Base-by-base conservation (phyloP, 2,888 invertebrate genomes). In the Congeria kusceri region DNA sequence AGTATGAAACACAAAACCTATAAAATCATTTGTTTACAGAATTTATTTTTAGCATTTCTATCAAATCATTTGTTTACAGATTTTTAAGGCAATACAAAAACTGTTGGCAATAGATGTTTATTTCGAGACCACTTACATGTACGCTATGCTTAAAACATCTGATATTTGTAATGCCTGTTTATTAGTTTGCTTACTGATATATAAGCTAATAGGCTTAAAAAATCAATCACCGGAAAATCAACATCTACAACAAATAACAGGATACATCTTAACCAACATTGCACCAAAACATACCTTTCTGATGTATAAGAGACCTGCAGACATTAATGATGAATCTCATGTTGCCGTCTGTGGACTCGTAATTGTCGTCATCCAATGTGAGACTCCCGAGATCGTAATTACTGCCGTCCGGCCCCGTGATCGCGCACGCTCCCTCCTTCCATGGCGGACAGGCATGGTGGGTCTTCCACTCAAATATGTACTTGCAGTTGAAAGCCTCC, bases 381-480 rank as follows among this genome's bases (percentile, higher is more conserved):
- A 92, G 82, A 0, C 73, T 62, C 1, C 84, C 86, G 18, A 92
- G 83, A 49, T 91, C 91, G 65, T 86, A 91, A 46, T 70, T 65
- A 15, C 74, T 71, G 11, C 47, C 61, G 5, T 47, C 18, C 7
- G 9, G 25, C 23, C 73, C 70, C 0, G 57, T 29, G 13, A 63
- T 27, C 5, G 44, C 32, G 75, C 91, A 91, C 46, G 86, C 84
- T 3, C 73, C 84, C 0, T 80, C 71, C 57, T 77, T 84, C 75
- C 87, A 86, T 4, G 90, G 90, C 0, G 89, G 85, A 70, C 92
- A 92, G 7, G 89, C 91, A 25, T 77, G 77, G 3, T 61, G 70
- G 1, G 92, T 91, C 15, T 78, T 73, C 92, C 92, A 92, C 44
- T 86, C 87, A 86, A 92, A 91, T 47, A 85, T 28, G 69, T 91